phyloP scores from a whole-genome alignment of 1,140 invertebrate genomes.

The Aplysia californica region DNA sequence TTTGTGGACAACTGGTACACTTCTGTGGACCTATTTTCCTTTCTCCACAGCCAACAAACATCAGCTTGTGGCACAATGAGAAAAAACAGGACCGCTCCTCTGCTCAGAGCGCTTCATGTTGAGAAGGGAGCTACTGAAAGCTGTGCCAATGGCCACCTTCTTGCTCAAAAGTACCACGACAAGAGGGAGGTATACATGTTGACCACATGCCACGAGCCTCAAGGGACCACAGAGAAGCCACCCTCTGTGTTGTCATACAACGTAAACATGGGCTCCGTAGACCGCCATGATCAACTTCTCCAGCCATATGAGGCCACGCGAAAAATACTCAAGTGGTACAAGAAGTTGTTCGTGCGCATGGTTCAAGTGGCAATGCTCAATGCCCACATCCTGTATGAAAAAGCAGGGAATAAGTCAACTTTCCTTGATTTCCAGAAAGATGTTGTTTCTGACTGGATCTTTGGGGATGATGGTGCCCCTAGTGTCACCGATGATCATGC shows the following conservation, averaged over 20 bases:
- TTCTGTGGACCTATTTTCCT: background rate
- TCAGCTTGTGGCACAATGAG: background rate
- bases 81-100: background rate
- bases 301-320: no score
- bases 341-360: background rate
- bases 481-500: background rate
- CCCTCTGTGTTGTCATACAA: background rate
- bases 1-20: slow-evolving; percentile 15
- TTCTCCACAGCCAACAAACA: background rate
- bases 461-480: background rate
- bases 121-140: background rate
- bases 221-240: background rate
- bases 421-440: background rate
- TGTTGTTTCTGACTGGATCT: background rate
- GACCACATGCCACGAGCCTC: background rate
- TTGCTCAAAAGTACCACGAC: background rate
- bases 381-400: background rate
- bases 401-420: background rate
- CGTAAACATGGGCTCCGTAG: background rate
- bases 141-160: background rate
- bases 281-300: background rate
- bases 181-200: background rate
- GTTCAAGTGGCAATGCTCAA: background rate
- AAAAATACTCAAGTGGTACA: background rate
- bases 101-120: no score